Evolutionary conservation across 2,888 invertebrate species (phyloP).

Genomic region (Andrena minutula): DNA sequence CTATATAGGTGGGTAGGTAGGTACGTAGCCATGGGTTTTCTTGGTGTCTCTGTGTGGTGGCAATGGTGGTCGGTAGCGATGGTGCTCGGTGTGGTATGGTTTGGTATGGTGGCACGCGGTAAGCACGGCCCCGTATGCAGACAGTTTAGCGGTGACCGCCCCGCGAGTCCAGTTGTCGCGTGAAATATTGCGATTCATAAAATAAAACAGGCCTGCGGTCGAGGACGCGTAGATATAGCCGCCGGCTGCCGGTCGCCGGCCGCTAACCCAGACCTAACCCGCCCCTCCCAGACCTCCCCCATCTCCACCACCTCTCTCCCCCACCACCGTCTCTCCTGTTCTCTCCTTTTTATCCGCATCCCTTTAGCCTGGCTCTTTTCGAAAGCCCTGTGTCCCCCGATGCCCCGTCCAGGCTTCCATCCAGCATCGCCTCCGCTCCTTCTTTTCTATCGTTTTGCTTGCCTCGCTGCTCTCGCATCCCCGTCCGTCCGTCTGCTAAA

Average conservation of each 20-base stretch:
- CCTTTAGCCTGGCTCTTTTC: slow-evolving; percentile 64
- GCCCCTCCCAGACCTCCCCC: slow-evolving; percentile 52
- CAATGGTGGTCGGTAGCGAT: slow-evolving; percentile 63
- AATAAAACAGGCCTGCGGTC: slow-evolving; percentile 85
- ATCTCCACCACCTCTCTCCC: slow-evolving; percentile 41
- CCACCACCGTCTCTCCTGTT: slow-evolving; percentile 17
- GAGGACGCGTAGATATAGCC: slow-evolving; percentile 82
- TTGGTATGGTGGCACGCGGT: slow-evolving; percentile 79
- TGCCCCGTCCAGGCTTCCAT: slow-evolving; percentile 51
- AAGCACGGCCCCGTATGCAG: slow-evolving; percentile 81
- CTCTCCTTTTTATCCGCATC: slow-evolving; percentile 31
- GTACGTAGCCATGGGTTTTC: slow-evolving; percentile 41
- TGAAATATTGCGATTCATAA: slow-evolving; percentile 85
- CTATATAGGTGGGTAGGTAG: not conserved
- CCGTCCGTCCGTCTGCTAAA: slow-evolving; percentile 45
- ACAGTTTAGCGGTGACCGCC: slow-evolving; percentile 84
- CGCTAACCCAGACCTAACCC: slow-evolving; percentile 79
- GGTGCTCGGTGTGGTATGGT: slow-evolving; percentile 74
- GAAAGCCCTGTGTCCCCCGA: slow-evolving; percentile 56
- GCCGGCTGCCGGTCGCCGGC: slow-evolving; percentile 54
- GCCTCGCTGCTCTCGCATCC: slow-evolving; percentile 39
- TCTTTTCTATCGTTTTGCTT: slow-evolving; percentile 48
- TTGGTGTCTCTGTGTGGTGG: slow-evolving; percentile 32
- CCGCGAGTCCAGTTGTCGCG: slow-evolving; percentile 84
- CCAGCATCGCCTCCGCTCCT: slow-evolving; percentile 60